These are phyloP conservation scores for Zaprionus inermis DNA, from an alignment of 1,140 invertebrate species.

Conservation along the genomic window DNA sequence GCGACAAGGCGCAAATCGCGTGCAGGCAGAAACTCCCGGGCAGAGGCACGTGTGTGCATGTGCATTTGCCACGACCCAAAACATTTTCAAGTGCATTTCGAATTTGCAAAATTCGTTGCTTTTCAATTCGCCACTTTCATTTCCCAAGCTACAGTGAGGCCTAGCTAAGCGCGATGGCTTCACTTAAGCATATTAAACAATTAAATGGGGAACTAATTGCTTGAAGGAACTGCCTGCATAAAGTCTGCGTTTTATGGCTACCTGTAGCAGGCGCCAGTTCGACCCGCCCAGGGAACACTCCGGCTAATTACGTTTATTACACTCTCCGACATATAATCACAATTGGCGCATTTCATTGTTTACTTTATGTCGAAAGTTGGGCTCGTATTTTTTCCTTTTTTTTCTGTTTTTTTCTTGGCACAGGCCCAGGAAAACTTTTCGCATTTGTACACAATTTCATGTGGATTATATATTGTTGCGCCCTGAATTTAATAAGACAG, in stretches of 20 bases:
- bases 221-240: constrained; percentile 34
- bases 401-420: constrained; percentile 48
- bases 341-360: constrained; percentile 74
- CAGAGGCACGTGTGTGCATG: constrained; percentile 62
- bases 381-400: constrained; percentile 12
- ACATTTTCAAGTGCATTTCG: constrained; percentile 51
- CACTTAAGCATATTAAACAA: constrained; percentile 31
- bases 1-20: constrained; percentile 53
- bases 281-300: constrained; percentile 17
- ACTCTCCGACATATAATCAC: constrained; percentile 58
- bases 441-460: constrained; percentile 59
- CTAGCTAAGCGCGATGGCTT: constrained; percentile 5
- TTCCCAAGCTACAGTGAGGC: constrained; percentile 24
- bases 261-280: constrained; percentile 16
- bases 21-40: constrained; percentile 62
- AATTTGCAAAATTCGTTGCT: constrained; percentile 49
- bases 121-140: constrained; percentile 1
- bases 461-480: constrained; percentile 45
- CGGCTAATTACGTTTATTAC: constrained; percentile 64
- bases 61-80: constrained; percentile 28
- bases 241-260: constrained; percentile 43
- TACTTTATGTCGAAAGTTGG: constrained; percentile 67
- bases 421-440: constrained; percentile 53
- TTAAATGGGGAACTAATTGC: constrained; percentile 56
- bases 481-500: constrained; percentile 65